Conservation (phyloP, 2,888 invertebrate species). For the Marronus borbonicus region DNA sequence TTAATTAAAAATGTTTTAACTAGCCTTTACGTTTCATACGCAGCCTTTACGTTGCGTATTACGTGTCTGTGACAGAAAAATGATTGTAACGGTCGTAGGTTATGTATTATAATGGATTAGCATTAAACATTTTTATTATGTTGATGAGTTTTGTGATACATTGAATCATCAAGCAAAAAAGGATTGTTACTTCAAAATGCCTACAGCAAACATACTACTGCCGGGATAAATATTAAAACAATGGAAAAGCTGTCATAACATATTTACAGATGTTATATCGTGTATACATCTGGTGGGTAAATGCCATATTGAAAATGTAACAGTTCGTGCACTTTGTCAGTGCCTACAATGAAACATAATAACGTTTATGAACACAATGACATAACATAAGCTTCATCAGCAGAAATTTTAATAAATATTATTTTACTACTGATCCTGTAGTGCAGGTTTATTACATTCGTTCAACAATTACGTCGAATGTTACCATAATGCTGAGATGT, state of each 20-base stretch:
- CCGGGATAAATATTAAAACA: slow-evolving; percentile 33
- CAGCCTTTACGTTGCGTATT: neutral
- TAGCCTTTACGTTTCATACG: neutral
- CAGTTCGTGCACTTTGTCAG: slow-evolving; percentile 3
- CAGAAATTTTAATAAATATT: too few species aligned
- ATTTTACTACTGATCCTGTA: too few species aligned
- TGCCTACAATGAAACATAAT: too few species aligned
- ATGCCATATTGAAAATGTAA: slow-evolving; percentile 25
- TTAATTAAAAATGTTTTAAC: neutral
- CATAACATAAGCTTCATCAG: too few species aligned
- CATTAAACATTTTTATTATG: slow-evolving; percentile 30
- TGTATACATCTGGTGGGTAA: neutral
- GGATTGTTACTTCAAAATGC: neutral
- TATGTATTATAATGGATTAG: neutral
- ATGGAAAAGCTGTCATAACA: slow-evolving; percentile 26
- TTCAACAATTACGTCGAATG: too few species aligned
- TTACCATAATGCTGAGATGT: too few species aligned
- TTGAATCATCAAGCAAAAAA: slow-evolving; percentile 23
- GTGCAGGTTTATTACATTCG: too few species aligned
- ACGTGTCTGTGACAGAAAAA: neutral
- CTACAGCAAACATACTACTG: neutral
- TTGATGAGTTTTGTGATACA: slow-evolving; percentile 19
- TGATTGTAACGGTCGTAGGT: neutral
- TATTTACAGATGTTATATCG: slow-evolving; percentile 14
- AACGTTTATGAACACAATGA: too few species aligned